Evolutionary conservation across 1,140 invertebrate species (phyloP), one percentile per base, ranked within the genome.

Genomic region (Sarcophaga bullata): DNA sequence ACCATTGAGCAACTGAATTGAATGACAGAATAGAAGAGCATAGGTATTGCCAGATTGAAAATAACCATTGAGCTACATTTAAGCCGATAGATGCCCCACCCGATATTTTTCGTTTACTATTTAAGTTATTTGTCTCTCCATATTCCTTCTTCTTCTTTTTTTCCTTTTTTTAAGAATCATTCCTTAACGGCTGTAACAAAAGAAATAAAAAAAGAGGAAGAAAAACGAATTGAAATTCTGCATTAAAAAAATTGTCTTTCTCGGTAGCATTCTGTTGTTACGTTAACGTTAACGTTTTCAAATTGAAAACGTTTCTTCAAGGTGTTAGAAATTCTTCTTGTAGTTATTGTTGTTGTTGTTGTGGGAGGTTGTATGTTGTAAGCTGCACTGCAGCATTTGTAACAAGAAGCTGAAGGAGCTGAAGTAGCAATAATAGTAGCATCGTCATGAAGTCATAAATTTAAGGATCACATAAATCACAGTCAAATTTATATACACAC

Each of bases 391-490:
- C 25, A 37, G 4, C 25, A 37, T 58, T 58, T 58, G 54, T n/a
- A 15, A 0, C 13, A n/a, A 37, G 25, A 37, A 37, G 25, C 25
- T 37, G 54, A 7, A 58, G 54, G 15, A n/a, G 54, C 25, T n/a
- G n/a, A n/a, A n/a, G n/a, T n/a, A n/a, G n/a, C n/a, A 15, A 15
- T 6, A 58, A 37, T 37, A 15, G 54, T 58, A 58, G 54, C 54
- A 58, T 13, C 54, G n/a, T 58, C 54, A 76, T 48, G 48, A 47
- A 68, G 81, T 68, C 81, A 81, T 81, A 81, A 81, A 81, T 81
- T 81, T 68, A 50, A 72, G 81, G 81, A 81, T 81, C 81, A 81
- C 81, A 81, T 81, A 81, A 81, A 81, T 81, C 80, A 62, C 80
- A 80, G 75, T 78, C 75, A 78, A 78, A 78, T 50, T 46, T 50